A percentile compares a stretch with the other conserved stretches of the same genome.
phyloP scores from a whole-genome alignment of 1,140 invertebrate species.

The Centruroides vittatus region DNA sequence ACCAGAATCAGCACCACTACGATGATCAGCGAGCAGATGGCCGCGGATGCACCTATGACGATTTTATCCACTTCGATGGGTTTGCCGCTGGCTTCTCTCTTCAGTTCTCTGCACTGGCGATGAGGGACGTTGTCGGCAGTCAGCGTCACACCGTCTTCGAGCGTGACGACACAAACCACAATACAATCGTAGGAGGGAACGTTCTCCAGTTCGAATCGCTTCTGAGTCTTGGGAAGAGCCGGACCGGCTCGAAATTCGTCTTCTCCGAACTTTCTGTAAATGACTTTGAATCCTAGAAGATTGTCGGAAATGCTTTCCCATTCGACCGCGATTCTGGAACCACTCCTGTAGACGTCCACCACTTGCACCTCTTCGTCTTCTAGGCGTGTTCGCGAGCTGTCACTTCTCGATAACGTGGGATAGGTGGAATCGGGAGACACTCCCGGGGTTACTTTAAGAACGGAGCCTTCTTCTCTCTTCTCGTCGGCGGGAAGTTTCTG shows the following conservation, averaged over 20 bases:
- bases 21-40: conserved; percentile 80
- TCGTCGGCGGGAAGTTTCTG: neutral
- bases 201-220: conserved; percentile 83
- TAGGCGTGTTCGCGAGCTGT: neutral
- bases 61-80: conserved; percentile 80
- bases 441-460: neutral
- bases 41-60: conserved; percentile 79
- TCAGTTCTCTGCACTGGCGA: conserved; percentile 72
- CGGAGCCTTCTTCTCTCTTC: neutral
- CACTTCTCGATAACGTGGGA: neutral
- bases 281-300: conserved; percentile 71
- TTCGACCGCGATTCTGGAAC: conserved; percentile 59
- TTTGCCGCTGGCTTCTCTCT: conserved; percentile 12
- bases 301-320: conserved; percentile 72
- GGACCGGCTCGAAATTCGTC: conserved; percentile 76
- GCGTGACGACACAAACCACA: conserved; percentile 62
- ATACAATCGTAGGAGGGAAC: conserved; percentile 81
- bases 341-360: conserved; percentile 42
- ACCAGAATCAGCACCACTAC: conserved; percentile 81
- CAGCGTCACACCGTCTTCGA: conserved; percentile 55
- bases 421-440: neutral
- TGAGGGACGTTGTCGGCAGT: conserved; percentile 71
- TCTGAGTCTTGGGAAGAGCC: conserved; percentile 65
- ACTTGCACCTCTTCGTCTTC: conserved; percentile 48
- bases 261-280: conserved; percentile 78